These are phyloP conservation scores for Diabrotica undecimpunctata DNA, from an alignment of 1,140 invertebrate genomes.

Conservation along the genomic window DNA sequence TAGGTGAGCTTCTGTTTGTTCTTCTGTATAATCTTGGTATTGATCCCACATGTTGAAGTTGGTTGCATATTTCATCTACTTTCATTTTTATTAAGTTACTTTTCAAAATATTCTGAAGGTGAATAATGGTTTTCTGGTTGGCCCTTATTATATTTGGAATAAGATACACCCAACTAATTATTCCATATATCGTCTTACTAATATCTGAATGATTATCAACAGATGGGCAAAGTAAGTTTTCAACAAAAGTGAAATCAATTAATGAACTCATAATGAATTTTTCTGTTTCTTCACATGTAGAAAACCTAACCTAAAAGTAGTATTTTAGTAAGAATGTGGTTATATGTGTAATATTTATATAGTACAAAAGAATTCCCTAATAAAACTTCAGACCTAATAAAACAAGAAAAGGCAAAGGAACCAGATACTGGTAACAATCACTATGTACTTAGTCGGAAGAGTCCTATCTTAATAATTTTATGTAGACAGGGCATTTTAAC, in stretches of 20 bases:
- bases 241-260: slow-evolving; percentile 33
- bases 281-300: slow-evolving; percentile 23
- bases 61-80: slow-evolving; percentile 53
- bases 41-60: slow-evolving; percentile 77
- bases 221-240: slow-evolving; percentile 26
- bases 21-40: slow-evolving; percentile 89
- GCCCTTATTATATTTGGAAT: slow-evolving; percentile 32
- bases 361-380: too few relatives aligned
- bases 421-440: too few relatives aligned
- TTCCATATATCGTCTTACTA: slow-evolving; percentile 31
- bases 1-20: slow-evolving; percentile 84
- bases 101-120: slow-evolving; percentile 50
- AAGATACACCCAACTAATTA: slow-evolving; percentile 30
- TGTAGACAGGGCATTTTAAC: too few relatives aligned
- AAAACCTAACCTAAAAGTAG: slow-evolving; percentile 11
- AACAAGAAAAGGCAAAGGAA: too few relatives aligned
- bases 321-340: too few relatives aligned
- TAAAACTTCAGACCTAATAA: too few relatives aligned
- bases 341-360: too few relatives aligned
- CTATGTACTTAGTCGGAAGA: too few relatives aligned
- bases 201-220: slow-evolving; percentile 21
- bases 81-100: slow-evolving; percentile 52
- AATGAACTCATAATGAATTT: slow-evolving; percentile 36
- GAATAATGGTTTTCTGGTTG: slow-evolving; percentile 49
- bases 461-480: too few relatives aligned